Evolutionary conservation across 1,140 invertebrate genomes (phyloP), one percentile per base, ranked within the genome.

Genomic region (Micrasema minimum): DNA sequence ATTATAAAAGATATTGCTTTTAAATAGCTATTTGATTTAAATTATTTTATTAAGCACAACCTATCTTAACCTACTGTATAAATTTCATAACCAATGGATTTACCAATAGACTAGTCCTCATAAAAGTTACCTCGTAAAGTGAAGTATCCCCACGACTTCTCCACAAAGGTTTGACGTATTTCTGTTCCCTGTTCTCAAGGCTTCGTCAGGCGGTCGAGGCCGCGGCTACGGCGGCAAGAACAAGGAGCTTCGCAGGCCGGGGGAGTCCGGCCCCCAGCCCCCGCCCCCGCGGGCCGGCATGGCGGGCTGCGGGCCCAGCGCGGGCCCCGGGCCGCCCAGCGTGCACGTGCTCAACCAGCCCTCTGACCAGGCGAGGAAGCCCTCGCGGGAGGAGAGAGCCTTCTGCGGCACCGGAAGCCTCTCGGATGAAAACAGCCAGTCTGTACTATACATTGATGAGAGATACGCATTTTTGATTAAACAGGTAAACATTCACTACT

Each of bases 401-500:
- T 69, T 59, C 26, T 41, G 37, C 38, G 66, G 66, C 31, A 61
- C 38, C 10, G 22, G 37, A 3, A 69, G 55, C 23, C 38, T 59
- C 6, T 69, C 66, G 1, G 73, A 75, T 50, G 73, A 75, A 45
- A 75, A 75, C 18, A 65, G 61, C 11, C 73, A 75, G 45, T 75
- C 73, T 12, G 73, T 75, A n/a, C 37, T 75, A 6, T 70, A 62
- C 38, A 72, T 75, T 9, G 69, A 75, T 14, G 74, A 75, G 45
- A 72, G 67, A 72, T 75, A 62, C 53, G 18, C 62, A 14, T 70
- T 69, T 48, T 23, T 75, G 6, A 53, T 75, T 4, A 43, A 75
- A 48, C 74, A 75, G 67, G 74, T 75, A 31, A 31, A 4, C 26
- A 31, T n/a, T n/a, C n/a, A n/a, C n/a, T n/a, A n/a, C n/a, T n/a